phyloP scores from a whole-genome alignment of 1,140 invertebrate genomes.

The Formica selysi region DNA sequence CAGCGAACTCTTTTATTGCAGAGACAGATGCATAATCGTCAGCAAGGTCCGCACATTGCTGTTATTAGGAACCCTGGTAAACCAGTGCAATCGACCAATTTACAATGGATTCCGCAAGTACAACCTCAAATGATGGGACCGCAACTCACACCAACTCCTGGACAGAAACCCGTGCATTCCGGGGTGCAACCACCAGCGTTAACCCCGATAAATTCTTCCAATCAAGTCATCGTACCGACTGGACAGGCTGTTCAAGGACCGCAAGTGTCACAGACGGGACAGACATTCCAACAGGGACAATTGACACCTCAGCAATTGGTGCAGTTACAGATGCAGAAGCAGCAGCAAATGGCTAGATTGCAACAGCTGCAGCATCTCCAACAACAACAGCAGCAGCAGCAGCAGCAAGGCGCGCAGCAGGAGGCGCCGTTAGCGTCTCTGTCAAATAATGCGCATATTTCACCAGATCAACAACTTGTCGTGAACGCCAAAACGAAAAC shows the following conservation, averaged over 20 bases:
- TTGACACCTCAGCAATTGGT: conserved; percentile 82
- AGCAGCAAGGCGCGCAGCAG: conserved; percentile 79
- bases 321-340: conserved; percentile 85
- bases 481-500: conserved; percentile 98
- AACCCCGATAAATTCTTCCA: conserved; percentile 83
- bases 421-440: conserved; percentile 78
- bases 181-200: conserved; percentile 84
- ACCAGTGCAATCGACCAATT: conserved; percentile 84
- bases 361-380: conserved; percentile 77
- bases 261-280: conserved; percentile 76
- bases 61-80: conserved; percentile 86
- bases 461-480: conserved; percentile 87
- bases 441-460: conserved; percentile 83
- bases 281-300: conserved; percentile 82
- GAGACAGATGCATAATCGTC: conserved; percentile 86
- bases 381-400: conserved; percentile 74
- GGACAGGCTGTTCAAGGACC: conserved; percentile 78
- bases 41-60: conserved; percentile 86
- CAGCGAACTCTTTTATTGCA: conserved; percentile 88
- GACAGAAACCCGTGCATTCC: conserved; percentile 82
- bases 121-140: conserved; percentile 84
- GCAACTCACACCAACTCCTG: conserved; percentile 79
- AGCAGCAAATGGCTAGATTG: conserved; percentile 86
- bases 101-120: conserved; percentile 86
- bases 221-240: conserved; percentile 83